Evolutionary conservation across 2,113 vertebrate species (phyloP).

Genomic region (Aphelocoma coerulescens): DNA sequence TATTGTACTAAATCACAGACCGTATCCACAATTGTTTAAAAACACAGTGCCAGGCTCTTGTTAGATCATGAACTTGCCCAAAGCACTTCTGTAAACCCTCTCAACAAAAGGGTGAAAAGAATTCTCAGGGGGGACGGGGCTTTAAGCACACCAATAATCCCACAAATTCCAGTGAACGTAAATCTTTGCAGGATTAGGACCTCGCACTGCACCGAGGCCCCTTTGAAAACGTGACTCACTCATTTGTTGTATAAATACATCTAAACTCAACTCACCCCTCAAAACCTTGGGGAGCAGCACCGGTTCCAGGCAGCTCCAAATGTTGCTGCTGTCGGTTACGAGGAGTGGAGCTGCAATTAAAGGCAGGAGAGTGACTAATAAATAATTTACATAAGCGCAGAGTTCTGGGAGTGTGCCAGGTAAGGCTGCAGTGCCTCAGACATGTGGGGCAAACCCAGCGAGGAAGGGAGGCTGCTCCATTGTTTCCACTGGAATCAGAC

Average conservation of each 20-base stretch:
- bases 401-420: not conserved
- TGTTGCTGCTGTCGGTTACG: not conserved
- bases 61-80: not conserved
- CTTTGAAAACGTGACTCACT: not conserved
- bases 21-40: not conserved
- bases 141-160: constrained; percentile 25
- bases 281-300: not conserved
- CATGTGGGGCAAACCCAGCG: not conserved
- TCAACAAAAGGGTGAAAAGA: constrained; percentile 5
- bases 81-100: not conserved
- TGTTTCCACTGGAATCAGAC: not conserved
- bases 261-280: not conserved
- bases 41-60: not conserved
- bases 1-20: not conserved
- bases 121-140: not conserved
- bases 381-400: constrained; percentile 13
- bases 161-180: not conserved
- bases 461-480: not conserved
- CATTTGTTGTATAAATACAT: not conserved
- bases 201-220: not conserved
- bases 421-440: not conserved
- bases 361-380: constrained; percentile 4
- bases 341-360: not conserved
- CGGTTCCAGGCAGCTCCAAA: not conserved
- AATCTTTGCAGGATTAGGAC: constrained; percentile 29